phyloP scores from a whole-genome alignment of 2,888 invertebrate species.

The Cancer borealis region DNA sequence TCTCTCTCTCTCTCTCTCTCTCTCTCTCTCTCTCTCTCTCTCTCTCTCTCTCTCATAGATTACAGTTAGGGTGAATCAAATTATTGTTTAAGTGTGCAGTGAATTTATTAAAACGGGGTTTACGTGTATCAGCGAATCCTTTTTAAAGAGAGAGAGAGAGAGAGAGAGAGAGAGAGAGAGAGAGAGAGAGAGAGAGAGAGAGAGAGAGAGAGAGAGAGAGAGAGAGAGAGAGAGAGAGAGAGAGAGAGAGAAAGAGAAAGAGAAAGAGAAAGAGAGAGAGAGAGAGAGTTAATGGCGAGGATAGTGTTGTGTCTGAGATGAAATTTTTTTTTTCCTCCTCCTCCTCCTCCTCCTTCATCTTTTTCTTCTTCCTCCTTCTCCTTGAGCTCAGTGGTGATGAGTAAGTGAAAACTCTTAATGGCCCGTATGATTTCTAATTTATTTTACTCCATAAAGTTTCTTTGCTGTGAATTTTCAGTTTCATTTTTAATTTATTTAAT shows the following conservation, averaged over 20 bases:
- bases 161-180: slow-evolving; percentile 25
- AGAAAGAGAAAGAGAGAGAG: not conserved
- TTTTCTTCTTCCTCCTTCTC: not conserved
- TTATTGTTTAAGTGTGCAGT: not conserved
- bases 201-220: slow-evolving; percentile 45
- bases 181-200: not conserved
- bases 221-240: slow-evolving; percentile 46
- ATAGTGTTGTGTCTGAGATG: not conserved
- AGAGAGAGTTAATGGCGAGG: not conserved
- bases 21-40: too few relatives aligned
- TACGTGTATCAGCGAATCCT: too few relatives aligned
- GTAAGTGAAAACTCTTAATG: slow-evolving; percentile 5
- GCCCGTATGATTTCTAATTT: not conserved
- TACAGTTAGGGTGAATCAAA: not conserved
- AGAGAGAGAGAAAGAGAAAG: not conserved
- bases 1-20: too few relatives aligned
- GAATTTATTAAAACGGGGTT: not conserved
- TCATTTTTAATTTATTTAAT: not conserved
- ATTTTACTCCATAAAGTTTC: too few relatives aligned
- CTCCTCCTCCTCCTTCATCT: not conserved
- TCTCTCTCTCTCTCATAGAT: not conserved
- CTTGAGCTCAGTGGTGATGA: not conserved
- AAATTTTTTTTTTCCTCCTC: not conserved
- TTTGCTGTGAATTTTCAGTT: too few relatives aligned
- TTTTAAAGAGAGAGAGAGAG: not conserved